Evolutionary conservation across 2,113 vertebrate genomes (phyloP).

Genomic region (rat (Rattus norvegicus)): DNA sequence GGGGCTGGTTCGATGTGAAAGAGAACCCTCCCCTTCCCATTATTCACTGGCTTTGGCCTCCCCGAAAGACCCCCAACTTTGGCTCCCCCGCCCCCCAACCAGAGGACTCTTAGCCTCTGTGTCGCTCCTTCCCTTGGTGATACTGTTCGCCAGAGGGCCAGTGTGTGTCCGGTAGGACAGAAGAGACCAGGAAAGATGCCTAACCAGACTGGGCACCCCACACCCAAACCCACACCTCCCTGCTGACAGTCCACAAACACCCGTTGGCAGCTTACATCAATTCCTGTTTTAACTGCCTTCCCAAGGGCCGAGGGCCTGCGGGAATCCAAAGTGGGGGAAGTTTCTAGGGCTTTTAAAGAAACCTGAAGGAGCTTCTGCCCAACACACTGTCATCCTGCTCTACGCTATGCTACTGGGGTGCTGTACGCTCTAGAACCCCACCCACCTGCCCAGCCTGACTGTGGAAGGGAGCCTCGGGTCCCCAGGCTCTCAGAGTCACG

Average conservation of each 20-base stretch:
- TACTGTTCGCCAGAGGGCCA: background rate
- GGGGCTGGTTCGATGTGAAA: background rate
- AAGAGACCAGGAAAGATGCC: background rate
- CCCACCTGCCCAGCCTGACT: background rate
- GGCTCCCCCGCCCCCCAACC: background rate
- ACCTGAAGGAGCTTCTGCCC: background rate
- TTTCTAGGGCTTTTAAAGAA: background rate
- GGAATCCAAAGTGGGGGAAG: slow-evolving; percentile 2
- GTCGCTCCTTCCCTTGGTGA: background rate
- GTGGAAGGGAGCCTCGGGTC: background rate
- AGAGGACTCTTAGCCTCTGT: background rate
- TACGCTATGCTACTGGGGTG: too few species aligned
- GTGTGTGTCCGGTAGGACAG: background rate
- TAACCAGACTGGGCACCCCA: background rate
- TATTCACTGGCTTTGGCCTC: background rate
- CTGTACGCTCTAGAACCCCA: background rate
- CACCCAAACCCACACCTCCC: background rate
- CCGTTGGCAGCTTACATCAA: background rate
- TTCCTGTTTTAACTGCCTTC: background rate
- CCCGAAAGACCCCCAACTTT: background rate
- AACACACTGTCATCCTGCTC: background rate
- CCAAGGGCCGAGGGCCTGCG: background rate
- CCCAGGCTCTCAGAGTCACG: background rate
- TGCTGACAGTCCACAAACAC: background rate
- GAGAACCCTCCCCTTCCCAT: background rate